Base-by-base conservation (phyloP, 2,888 invertebrate species). In the Amiota minor region DNA sequence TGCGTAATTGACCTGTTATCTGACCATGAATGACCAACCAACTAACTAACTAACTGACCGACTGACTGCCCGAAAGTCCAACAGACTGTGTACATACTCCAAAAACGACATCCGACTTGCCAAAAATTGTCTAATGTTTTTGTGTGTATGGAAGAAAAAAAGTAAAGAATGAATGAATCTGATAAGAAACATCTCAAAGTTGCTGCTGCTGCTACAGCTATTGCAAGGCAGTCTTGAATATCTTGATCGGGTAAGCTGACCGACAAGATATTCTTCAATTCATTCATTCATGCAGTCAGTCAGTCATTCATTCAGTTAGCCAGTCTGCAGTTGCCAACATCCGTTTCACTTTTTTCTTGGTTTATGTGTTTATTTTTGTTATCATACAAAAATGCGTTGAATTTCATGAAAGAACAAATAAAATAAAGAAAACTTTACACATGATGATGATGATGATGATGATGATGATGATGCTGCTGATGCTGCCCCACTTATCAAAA, bases 21-120 rank as follows among this genome's bases (percentile, higher is more conserved):
- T 84, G 86, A 80, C 83, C 87, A 83, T 82, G 85, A 85, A 82
- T 79, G 77, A 73, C 65, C 47, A 49, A 11, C 65, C 6, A 53
- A 10, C 23, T 35, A 23, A n/a, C 35, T 47, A n/a, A 14, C 55
- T 53, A 20, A 14, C 20, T 23, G 10, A 14, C 23, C 12, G 61
- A 14, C 14, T 61, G 10, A 14, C 61, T 61, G 14, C 20, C 61
- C 16, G 53, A 14, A 53, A 53, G 8, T 53, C n/a, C 53, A 53
- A 53, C 53, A 53, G 53, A 53, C 53, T 14, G 53, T n/a, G 12
- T n/a, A 9, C 1, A 16, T 12, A 53, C 35, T 35, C 35, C 35
- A 9, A n/a, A n/a, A 55, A 11, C 55, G 10, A 62, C 62, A 45
- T 62, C 45, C 14, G 62, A n/a, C 45, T 45, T 62, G 62, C 62